Base-by-base conservation (phyloP, 2,113 vertebrate genomes). In the Xyliphius kryptos region DNA sequence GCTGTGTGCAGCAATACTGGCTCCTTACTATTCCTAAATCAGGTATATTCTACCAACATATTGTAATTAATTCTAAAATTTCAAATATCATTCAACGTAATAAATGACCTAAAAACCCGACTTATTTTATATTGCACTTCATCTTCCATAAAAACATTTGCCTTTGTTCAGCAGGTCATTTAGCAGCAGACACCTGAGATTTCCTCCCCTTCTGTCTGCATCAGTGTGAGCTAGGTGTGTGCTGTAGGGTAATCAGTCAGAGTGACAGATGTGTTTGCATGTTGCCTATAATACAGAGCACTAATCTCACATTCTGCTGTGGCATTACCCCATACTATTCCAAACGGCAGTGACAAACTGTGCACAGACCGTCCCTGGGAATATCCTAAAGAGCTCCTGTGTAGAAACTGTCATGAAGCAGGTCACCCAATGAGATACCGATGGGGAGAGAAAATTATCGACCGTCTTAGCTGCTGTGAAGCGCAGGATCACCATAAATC, bases 191-290 rank as follows among this genome's bases (percentile, higher is more conserved):
- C n/a, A n/a, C n/a, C 20, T 12, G 52, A 15, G 54, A 60, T 46
- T 15, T 53, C 38, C 26, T 36, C n/a, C 40, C 13, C n/a, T 63
- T 48, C 51, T 70, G 19, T 44, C 54, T 48, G 46, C 40, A 1
- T 61, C 57, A 13, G 37, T 63, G 50, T 55, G 47, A 60, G 20
- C n/a, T n/a, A n/a, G n/a, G 51, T 41, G 58, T 46, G 21, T 21
- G 54, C 20, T 57, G 61, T 68, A 66, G 61, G 67, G 58, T 65
- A 66, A 73, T 75, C 61, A 63, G 54, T 75, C 72, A 73, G 41
- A 37, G 38, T 68, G 63, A 73, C 73, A 65, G 73, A 77, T 70
- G 64, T 71, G 73, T 73, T 73, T 69, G 69, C 66, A 64, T 74
- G 75, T 74, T 56, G 62, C 56, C 54, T 55, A 73, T 76, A 63